Base-by-base conservation (phyloP, 2,113 vertebrate genomes). In the Dipodomys merriami region DNA sequence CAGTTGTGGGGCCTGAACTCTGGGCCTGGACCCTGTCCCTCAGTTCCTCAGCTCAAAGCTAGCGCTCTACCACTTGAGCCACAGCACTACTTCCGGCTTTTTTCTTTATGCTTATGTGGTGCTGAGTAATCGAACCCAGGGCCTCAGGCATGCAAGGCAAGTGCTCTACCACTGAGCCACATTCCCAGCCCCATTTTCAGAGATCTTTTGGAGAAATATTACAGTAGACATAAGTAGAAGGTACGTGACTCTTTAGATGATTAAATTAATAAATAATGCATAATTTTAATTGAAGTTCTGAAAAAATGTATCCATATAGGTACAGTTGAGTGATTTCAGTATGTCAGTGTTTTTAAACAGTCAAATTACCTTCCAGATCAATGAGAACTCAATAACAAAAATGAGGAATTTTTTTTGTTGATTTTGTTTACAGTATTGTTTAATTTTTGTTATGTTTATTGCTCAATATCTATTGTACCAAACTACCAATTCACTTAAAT, bases 211-310 rank as follows among this genome's bases (percentile, higher is more conserved):
- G 53, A 5, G 11, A 83, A 9, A 2, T 39, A 27, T 25, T 62
- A 6, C 12, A 12, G 19, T 19, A 68, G 44, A 35, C 29, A 13
- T 5, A 30, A 20, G 16, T 20, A 23, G 67, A n/a, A 25, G 19
- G 4, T 6, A 7, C 2, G 22, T 33, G 39, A 53, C 2, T 49
- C 6, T 25, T 3, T 22, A n/a, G 13, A 22, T 2, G 30, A 6
- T 44, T 13, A 57, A 25, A 39, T 18, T 9, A 39, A 72, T 0
- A 65, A 30, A 30, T 7, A 30, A 4, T 27, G 6, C 1, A 16
- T 35, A 25, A 23, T 29, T 29, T 74, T 35, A 25, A 30, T 7
- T 27, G 33, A 82, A 33, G 2, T 46, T 64, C 16, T 53, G 30
- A 49, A 35, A 16, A 53, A 10, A 9, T 74, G 49, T 73, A 49